A percentile compares a stretch with the other conserved stretches of the same genome.
These are phyloP conservation scores for Clivina fossor DNA, from an alignment of 2,888 invertebrate species.

Conservation along the genomic window DNA sequence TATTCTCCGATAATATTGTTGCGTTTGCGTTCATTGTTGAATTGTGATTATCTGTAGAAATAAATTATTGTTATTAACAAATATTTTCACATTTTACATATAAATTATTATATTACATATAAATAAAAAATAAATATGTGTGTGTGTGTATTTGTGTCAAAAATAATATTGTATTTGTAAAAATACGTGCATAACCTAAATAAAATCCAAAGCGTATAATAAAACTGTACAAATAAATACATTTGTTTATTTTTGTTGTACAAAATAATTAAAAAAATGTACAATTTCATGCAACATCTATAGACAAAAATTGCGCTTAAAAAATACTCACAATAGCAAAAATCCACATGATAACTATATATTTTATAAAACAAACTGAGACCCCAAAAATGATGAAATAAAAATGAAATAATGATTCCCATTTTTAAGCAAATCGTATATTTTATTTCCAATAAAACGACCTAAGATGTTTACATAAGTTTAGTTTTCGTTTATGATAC, in stretches of 20 bases:
- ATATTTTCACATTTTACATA: background rate
- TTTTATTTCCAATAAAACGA: slow-evolving; percentile 49
- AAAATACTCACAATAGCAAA: slow-evolving; percentile 21
- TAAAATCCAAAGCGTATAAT: slow-evolving; percentile 9
- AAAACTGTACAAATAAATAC: slow-evolving; percentile 6
- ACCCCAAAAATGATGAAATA: slow-evolving; percentile 17
- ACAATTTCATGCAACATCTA: slow-evolving; percentile 12
- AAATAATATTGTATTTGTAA: background rate
- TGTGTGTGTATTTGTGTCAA: slow-evolving; percentile 1
- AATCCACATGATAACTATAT: slow-evolving; percentile 24
- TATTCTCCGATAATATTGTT: slow-evolving; percentile 44
- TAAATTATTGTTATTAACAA: background rate
- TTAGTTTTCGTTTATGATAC: slow-evolving; percentile 29
- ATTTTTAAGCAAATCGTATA: slow-evolving; percentile 48
- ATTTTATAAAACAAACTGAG: slow-evolving; percentile 7
- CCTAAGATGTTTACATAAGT: slow-evolving; percentile 32
- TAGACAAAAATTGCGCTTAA: slow-evolving; percentile 9
- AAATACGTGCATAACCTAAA: slow-evolving; percentile 4
- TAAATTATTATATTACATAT: background rate
- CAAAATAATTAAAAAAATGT: slow-evolving; percentile 7
- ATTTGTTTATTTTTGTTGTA: background rate
- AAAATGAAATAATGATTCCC: slow-evolving; percentile 12
- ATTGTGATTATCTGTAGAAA: slow-evolving; percentile 38
- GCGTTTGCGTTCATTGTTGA: slow-evolving; percentile 10
- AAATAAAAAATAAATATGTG: background rate